A percentile compares a stretch with the other conserved stretches of the same genome.
Evolutionary conservation across 2,113 vertebrate species (phyloP).

Genomic region (Sphyrna mokarran): DNA sequence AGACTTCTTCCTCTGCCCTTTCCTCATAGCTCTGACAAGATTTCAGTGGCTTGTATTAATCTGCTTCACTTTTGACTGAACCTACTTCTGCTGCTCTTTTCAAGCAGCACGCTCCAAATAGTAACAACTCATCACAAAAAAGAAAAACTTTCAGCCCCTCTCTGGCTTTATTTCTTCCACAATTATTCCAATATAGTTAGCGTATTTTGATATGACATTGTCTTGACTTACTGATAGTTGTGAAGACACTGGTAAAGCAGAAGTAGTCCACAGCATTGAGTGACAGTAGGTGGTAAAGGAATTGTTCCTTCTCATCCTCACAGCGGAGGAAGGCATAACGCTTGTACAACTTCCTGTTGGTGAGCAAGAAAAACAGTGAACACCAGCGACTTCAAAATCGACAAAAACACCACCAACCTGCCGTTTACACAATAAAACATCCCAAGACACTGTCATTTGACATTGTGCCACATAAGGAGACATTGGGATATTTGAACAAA

Average conservation of each 20-base stretch:
- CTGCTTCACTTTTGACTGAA: background rate
- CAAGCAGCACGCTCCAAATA: background rate
- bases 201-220: background rate
- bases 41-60: background rate
- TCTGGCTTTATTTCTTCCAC: background rate
- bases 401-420: background rate
- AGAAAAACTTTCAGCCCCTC: background rate
- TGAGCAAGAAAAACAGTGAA: background rate
- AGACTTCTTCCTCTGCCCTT: background rate
- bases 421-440: background rate
- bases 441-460: background rate
- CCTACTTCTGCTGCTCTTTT: background rate
- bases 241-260: conserved; percentile 94
- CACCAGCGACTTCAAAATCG: background rate
- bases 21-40: background rate
- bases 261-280: conserved; percentile 97
- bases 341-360: conserved; percentile 85
- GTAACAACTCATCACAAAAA: background rate
- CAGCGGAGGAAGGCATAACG: conserved; percentile 89
- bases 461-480: background rate
- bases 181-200: background rate
- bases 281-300: conserved; percentile 89
- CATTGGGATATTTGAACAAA: background rate
- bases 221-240: conserved; percentile 74
- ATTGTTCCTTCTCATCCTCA: conserved; percentile 94